phyloP scores from a whole-genome alignment of 2,113 vertebrate genomes.

The Poeciliopsis occidentalis region DNA sequence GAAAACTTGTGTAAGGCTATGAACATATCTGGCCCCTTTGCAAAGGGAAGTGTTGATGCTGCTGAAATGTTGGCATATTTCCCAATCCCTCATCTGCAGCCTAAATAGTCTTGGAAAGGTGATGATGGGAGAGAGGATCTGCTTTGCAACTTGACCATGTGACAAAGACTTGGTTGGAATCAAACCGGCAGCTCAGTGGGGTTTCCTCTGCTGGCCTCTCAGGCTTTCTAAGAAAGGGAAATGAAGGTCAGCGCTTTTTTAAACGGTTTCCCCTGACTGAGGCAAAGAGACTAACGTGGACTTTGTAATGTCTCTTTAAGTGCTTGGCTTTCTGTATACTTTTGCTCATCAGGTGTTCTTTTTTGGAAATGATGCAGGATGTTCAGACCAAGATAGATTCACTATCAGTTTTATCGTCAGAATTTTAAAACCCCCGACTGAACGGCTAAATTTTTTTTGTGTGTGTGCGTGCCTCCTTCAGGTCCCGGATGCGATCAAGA shows the following conservation, averaged over 20 bases:
- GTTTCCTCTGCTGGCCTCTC: neutral
- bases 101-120: neutral
- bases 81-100: neutral
- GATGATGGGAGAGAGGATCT: neutral
- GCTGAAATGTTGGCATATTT: neutral
- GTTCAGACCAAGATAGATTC: neutral
- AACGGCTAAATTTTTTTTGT: neutral
- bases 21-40: neutral
- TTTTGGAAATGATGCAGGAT: neutral
- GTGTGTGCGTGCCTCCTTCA: slow-evolving; percentile 51
- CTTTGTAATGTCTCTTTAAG: neutral
- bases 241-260: slow-evolving; percentile 4
- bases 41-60: neutral
- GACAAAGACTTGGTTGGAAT: slow-evolving; percentile 2
- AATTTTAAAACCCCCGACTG: neutral
- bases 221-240: slow-evolving; percentile 7
- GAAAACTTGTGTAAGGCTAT: too few species aligned
- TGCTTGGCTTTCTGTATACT: slow-evolving; percentile 13
- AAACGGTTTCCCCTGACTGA: neutral
- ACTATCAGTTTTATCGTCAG: neutral
- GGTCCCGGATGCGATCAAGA: slow-evolving; percentile 97
- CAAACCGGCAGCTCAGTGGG: slow-evolving; percentile 3
- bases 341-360: neutral
- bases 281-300: neutral
- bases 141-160: neutral